Conservation (phyloP, 2,888 invertebrate species). For the Eupsilia transversa region DNA sequence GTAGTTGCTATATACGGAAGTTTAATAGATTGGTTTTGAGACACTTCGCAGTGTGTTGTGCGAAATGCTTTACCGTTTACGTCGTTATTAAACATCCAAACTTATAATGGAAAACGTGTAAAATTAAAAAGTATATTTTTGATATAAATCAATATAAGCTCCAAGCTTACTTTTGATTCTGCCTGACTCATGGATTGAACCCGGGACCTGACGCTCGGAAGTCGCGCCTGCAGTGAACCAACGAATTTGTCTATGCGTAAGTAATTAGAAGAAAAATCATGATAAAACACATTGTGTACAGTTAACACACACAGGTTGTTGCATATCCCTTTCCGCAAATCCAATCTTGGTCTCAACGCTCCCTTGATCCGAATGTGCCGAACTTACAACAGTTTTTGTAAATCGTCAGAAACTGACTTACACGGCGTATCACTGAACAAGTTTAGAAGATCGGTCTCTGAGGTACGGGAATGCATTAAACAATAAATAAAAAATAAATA, state of each 20-base stretch:
- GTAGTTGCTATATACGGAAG: slow-evolving; percentile 28
- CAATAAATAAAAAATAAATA: too few species aligned
- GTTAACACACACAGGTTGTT: too few species aligned
- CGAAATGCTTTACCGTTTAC: not conserved
- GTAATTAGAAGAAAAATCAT: not conserved
- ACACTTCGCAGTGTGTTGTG: slow-evolving; percentile 19
- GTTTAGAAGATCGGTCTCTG: too few species aligned
- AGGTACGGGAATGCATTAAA: too few species aligned
- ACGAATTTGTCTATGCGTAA: not conserved
- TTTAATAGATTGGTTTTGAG: slow-evolving; percentile 38
- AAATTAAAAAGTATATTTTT: not conserved
- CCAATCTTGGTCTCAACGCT: too few species aligned
- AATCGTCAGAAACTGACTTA: too few species aligned
- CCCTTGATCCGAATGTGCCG: too few species aligned
- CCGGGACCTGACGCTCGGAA: not conserved
- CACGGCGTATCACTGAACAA: too few species aligned
- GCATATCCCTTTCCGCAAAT: too few species aligned
- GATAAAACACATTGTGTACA: not conserved
- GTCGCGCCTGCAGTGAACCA: not conserved
- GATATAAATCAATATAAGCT: not conserved
- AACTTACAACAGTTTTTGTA: too few species aligned
- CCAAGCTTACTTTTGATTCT: not conserved
- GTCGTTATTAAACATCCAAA: not conserved
- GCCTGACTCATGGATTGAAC: not conserved
- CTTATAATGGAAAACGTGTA: not conserved